Conservation (phyloP, 2,888 invertebrate genomes). For the Piscicola geometra region DNA sequence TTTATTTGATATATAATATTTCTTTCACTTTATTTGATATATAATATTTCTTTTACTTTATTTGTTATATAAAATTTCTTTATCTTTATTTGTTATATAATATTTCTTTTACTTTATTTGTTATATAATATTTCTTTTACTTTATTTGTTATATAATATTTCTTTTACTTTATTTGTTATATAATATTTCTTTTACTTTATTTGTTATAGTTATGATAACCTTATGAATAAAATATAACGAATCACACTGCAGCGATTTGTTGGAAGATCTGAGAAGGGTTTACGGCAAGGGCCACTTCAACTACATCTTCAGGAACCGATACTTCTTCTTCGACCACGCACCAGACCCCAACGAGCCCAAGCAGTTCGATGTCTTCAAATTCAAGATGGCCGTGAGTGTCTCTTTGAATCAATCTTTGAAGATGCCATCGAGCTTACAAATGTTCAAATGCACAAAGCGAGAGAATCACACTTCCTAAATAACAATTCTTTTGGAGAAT, state of each 20-base stretch:
- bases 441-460: background rate
- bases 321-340: constrained; percentile 39
- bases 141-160: no score
- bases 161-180: no score
- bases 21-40: no score
- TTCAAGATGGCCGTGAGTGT: constrained; percentile 18
- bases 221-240: no score
- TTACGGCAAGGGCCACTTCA: background rate
- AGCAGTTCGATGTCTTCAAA: constrained; percentile 18
- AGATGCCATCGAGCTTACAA: background rate
- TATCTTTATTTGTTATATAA: no score
- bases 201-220: no score
- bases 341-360: constrained; percentile 19
- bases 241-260: background rate
- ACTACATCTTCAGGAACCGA: constrained; percentile 38
- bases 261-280: background rate
- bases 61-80: no score
- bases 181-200: no score
- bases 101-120: no score
- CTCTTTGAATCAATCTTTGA: background rate
- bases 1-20: no score
- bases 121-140: no score
- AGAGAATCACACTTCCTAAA: background rate
- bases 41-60: no score
- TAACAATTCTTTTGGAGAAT: background rate